Evolutionary conservation across 2,797 vertebrate genomes (phyloP), one percentile per base, ranked within the genome.

Genomic region (Helarctos malayanus): DNA sequence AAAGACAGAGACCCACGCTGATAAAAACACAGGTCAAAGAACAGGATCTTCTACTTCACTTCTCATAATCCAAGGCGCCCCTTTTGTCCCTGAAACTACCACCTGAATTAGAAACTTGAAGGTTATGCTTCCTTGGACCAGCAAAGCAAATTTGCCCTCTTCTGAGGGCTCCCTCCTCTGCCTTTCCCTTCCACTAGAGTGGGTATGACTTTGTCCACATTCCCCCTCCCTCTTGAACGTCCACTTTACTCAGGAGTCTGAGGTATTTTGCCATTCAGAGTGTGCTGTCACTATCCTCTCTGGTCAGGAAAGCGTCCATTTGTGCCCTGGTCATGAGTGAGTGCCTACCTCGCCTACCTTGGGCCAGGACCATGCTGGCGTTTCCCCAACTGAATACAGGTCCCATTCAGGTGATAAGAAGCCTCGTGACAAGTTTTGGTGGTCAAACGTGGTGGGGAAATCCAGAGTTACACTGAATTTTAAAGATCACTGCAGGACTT

Each of bases 11-110:
- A 63, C 32, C 57, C 87, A 75, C 41, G 12, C 81, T 38, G 16
- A 68, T 84, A 93, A 81, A 80, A 95, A 71, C 21, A 63, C 23
- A 56, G 63, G 23, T 91, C 80, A 78, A 57, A 81, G 69, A 79
- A 76, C n/a, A 91, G 61, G 69, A 68, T 90, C 13, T 87, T 80
- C 49, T 19, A 41, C 56, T 95, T 57, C 35, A 49, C 25, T 95
- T 97, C 87, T 87, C 76, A 65, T 80, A 79, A 86, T 75, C 68
- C 12, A 75, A 79, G 45, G 32, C 13, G 49, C 3, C 15, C 23
- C 29, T 73, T 54, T 65, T 41, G 63, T 95, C 65, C 41, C 78
- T 68, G 54, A 89, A 93, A 68, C 54, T 16, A 47, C 76, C 9
- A 16, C 49, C 59, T 57, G 5, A 85, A 68, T 16, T 76, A 27